phyloP scores from a whole-genome alignment of 2,888 invertebrate genomes.

The Imbricaverruca yamaguchii region DNA sequence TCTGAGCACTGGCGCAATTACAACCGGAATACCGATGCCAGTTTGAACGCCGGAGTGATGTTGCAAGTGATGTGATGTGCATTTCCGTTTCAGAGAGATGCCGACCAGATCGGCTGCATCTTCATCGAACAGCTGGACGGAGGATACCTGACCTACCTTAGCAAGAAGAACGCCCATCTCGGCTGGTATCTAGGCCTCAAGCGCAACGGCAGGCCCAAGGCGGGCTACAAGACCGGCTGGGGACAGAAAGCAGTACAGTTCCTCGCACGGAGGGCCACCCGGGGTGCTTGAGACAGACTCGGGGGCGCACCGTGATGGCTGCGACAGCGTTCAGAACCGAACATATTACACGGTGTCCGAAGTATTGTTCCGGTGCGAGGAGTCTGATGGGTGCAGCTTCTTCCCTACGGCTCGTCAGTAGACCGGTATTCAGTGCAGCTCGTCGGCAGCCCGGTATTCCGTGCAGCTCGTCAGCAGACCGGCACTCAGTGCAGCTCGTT shows the following conservation, averaged over 20 bases:
- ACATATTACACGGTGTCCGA: too few species aligned
- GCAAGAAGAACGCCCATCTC: constrained; percentile 49
- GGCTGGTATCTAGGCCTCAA: constrained; percentile 57
- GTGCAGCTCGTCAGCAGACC: too few species aligned
- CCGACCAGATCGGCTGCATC: constrained; percentile 46
- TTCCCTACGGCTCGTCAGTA: too few species aligned
- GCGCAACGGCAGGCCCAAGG: constrained; percentile 52
- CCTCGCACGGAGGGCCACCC: constrained; percentile 27
- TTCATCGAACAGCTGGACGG: constrained; percentile 51
- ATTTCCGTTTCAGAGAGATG: constrained; percentile 42
- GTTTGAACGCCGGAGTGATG: background rate
- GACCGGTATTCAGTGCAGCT: too few species aligned
- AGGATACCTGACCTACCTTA: constrained; percentile 51
- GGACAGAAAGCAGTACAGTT: constrained; percentile 33
- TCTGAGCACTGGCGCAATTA: too few species aligned
- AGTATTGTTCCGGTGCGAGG: too few species aligned
- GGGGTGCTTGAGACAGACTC: background rate
- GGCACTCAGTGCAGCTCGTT: too few species aligned
- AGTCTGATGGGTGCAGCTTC: too few species aligned
- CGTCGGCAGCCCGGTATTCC: too few species aligned
- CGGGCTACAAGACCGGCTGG: constrained; percentile 47
- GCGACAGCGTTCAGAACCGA: too few species aligned
- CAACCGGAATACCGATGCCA: too few species aligned
- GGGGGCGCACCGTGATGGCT: too few species aligned
- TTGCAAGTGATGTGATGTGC: constrained; percentile 16